Evolutionary conservation across 2,113 vertebrate species (phyloP).

Genomic region (Sprattus sprattus): DNA sequence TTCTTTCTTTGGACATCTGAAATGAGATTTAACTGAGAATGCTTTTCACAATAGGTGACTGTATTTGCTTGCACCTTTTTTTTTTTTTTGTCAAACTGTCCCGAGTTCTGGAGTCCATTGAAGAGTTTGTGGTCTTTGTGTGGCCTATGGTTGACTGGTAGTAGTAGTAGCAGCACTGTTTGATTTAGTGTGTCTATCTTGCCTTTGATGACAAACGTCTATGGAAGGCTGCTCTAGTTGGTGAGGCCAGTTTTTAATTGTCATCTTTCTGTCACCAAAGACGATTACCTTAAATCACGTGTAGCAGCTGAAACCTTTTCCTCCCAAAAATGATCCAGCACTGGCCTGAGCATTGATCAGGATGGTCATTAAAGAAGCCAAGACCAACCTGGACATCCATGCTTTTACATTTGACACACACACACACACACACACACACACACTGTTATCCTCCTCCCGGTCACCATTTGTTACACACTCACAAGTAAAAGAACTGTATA

Average conservation of each 20-base stretch:
- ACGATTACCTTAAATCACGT: background rate
- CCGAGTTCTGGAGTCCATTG: background rate
- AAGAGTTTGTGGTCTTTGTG: background rate
- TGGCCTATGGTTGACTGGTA: background rate
- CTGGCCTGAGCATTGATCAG: background rate
- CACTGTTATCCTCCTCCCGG: background rate
- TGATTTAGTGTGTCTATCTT: background rate
- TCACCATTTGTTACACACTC: conserved; percentile 8
- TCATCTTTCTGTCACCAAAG: background rate
- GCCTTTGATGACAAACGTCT: background rate
- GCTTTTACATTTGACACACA: background rate
- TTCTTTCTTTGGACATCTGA: background rate
- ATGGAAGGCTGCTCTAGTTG: background rate
- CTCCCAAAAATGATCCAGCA: background rate
- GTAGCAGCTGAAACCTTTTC: background rate
- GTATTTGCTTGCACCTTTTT: background rate
- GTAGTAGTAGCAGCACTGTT: background rate
- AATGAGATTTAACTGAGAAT: background rate
- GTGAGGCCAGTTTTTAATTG: background rate
- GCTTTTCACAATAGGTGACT: background rate
- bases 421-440: background rate
- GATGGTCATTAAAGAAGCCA: background rate
- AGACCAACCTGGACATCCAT: background rate
- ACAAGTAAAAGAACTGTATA: conserved; percentile 6
- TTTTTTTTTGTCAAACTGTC: background rate